Percentiles rank a stretch among this genome's conserved stretches.
Conservation (phyloP, 2,797 vertebrate genomes). For the Oryzias sinensis region DNA sequence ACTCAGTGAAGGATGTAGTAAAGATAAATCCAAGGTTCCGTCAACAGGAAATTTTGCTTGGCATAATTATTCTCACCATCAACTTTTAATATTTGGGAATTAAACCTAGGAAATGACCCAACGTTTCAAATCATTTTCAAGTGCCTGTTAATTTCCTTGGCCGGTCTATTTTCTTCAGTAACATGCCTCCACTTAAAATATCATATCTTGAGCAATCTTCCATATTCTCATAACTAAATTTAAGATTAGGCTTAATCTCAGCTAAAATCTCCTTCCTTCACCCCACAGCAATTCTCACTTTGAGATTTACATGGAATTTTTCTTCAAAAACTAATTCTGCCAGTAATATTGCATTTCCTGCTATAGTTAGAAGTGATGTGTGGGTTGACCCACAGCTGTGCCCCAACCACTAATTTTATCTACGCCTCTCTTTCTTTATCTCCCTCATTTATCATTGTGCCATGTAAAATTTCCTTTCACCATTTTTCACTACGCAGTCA, state of each 20-base stretch:
- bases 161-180: too few species aligned
- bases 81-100: too few species aligned
- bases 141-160: too few species aligned
- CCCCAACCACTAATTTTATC: not conserved
- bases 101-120: too few species aligned
- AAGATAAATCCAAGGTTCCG: not conserved
- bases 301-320: not conserved
- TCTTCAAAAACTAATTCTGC: not conserved
- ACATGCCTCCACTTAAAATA: too few species aligned
- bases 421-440: not conserved
- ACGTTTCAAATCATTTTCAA: too few species aligned
- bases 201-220: too few species aligned
- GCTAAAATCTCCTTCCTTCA: not conserved
- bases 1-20: not conserved
- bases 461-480: not conserved
- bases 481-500: not conserved
- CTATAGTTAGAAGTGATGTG: not conserved
- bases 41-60: too few species aligned
- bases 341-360: not conserved
- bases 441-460: conserved; percentile 1
- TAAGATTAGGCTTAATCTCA: too few species aligned
- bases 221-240: too few species aligned
- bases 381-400: conserved; percentile 1
- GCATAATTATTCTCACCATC: too few species aligned
- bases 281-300: not conserved